phyloP scores from a whole-genome alignment of 2,888 invertebrate genomes.

The Thera britannica region DNA sequence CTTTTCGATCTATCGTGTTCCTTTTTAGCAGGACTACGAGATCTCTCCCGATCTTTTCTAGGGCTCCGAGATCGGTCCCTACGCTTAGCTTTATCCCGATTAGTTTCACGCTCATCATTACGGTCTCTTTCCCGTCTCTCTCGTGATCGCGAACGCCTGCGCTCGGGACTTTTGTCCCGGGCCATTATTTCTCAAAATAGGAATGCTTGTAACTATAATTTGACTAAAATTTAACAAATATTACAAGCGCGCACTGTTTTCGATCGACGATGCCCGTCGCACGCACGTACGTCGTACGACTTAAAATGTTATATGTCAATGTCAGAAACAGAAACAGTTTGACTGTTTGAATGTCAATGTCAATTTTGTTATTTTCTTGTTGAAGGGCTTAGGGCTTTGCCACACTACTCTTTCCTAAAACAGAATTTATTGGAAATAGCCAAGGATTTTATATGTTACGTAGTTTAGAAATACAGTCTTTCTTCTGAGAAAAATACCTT shows the following conservation, averaged over 20 bases:
- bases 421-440: no score
- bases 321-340: no score
- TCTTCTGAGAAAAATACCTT: no score
- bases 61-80: constrained; percentile 72
- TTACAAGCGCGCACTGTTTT: not conserved
- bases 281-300: not conserved
- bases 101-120: constrained; percentile 72
- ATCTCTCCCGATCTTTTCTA: constrained; percentile 64
- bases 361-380: no score
- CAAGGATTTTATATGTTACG: no score
- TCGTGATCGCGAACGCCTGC: constrained; percentile 74
- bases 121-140: constrained; percentile 77
- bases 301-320: no score
- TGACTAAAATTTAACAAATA: not conserved
- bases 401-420: no score
- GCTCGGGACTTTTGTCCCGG: constrained; percentile 73
- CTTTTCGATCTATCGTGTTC: constrained; percentile 61
- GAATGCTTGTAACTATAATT: not conserved
- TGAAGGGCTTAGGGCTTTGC: no score
- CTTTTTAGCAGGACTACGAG: constrained; percentile 67
- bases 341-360: no score
- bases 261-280: no score
- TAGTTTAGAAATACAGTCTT: no score
- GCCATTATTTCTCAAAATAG: constrained; percentile 55
- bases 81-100: constrained; percentile 73